Percentiles rank a stretch among this genome's conserved stretches.
phyloP scores from a whole-genome alignment of 2,888 invertebrate genomes.

The Aelia acuminata region DNA sequence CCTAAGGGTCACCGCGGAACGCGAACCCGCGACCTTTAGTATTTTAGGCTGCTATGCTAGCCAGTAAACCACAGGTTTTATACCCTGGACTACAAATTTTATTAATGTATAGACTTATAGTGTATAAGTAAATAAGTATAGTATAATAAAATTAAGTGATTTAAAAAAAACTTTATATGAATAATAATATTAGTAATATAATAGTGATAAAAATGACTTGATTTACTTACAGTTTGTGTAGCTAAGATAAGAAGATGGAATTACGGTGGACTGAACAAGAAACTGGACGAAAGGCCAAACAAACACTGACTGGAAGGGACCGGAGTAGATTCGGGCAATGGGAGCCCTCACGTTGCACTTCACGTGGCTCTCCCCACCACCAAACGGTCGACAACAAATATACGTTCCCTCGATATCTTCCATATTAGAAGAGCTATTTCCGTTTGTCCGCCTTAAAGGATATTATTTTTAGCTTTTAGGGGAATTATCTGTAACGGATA shows the following conservation, averaged over 20 bases:
- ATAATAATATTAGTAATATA: too few species aligned
- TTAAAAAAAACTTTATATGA: too few species aligned
- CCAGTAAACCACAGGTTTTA: too few species aligned
- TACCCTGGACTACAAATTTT: too few species aligned
- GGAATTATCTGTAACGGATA: background rate
- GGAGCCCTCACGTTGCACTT: background rate
- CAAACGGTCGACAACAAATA: background rate
- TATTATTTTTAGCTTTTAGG: background rate
- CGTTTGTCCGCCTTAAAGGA: background rate
- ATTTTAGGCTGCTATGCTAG: too few species aligned
- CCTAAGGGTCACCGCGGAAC: too few species aligned
- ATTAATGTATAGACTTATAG: too few species aligned
- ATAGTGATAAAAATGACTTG: too few species aligned
- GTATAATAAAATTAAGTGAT: too few species aligned
- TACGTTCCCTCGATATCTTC: slow-evolving; percentile 24
- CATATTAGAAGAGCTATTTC: background rate
- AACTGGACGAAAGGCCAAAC: background rate
- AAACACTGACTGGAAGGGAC: background rate
- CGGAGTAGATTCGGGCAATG: background rate
- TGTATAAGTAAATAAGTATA: too few species aligned
- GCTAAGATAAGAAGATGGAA: slow-evolving; percentile 31
- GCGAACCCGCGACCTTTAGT: too few species aligned
- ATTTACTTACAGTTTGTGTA: background rate
- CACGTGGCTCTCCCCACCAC: slow-evolving; percentile 12
- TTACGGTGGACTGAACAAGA: background rate